Evolutionary conservation across 2,888 invertebrate species (phyloP), one percentile per base, ranked within the genome.

Genomic region (Polydrusus pterygomalis): DNA sequence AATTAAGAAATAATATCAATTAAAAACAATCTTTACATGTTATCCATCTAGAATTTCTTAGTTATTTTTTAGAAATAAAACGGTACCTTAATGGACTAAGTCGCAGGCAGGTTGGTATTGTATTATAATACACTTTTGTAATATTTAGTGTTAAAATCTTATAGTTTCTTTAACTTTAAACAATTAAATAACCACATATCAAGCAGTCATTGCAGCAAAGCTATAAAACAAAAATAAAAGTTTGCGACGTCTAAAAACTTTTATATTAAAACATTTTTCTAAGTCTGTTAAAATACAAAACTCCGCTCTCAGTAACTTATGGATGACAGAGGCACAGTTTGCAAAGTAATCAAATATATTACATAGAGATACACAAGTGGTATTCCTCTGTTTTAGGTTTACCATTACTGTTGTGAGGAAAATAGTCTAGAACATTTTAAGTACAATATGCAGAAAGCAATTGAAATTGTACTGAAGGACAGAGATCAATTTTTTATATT

Each of bases 221-320:
- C 10, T 60, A 34, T 34, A 47, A 47, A 51, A 49, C 49, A 49
- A 17, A 49, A 51, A 51, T 51, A 11, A 51, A 51, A 11, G 18
- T 51, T 51, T 0, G 15, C 51, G 49, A 18, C 10, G 60, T 60
- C 60, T 60, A 18, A 10, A 40, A 60, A 60, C 38, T 63, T 63
- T 63, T 13, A 63, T 63, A 45, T 63, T 45, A 43, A 43, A 63
- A 45, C 25, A 43, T 63, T 45, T 63, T 45, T 43, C 43, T 7
- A 20, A 43, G 25, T 63, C 45, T 63, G 63, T 25, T 63, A 43
- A 63, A 63, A 63, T 45, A 45, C 63, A 63, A 43, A 63, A 45
- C 18, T 15, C 17, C 40, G 9, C 13, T 7, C 9, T 18, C 38
- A 40, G 18, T 63, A 40, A 45, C 40, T 45, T 63, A 63, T 63